These are phyloP conservation scores for Antedon mediterranea DNA, from an alignment of 53 echinoderm and acorn worm genomes.

Conservation along the genomic window DNA sequence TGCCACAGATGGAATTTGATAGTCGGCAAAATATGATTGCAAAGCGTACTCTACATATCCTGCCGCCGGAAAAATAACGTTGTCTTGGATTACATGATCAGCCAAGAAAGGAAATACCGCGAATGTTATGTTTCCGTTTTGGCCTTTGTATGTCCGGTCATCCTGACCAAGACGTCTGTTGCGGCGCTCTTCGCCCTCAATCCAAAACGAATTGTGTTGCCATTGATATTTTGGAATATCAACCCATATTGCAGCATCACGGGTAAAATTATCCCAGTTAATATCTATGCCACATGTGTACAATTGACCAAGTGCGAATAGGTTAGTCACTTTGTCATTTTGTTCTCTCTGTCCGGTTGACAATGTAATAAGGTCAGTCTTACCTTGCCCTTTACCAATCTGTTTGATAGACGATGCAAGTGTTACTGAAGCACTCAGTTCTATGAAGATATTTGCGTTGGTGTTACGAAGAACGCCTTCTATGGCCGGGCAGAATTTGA, in stretches of 20 bases:
- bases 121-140: slow-evolving; percentile 50
- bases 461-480: slow-evolving; percentile 47
- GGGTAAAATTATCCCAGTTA: slow-evolving; percentile 60
- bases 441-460: slow-evolving; percentile 53
- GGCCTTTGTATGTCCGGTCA: slow-evolving; percentile 59
- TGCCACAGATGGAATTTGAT: slow-evolving; percentile 22
- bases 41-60: slow-evolving; percentile 55
- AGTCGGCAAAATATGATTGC: slow-evolving; percentile 36
- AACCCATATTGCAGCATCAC: slow-evolving; percentile 41
- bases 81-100: slow-evolving; percentile 43
- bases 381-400: slow-evolving; percentile 34
- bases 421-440: slow-evolving; percentile 62
- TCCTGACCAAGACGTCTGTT: slow-evolving; percentile 62
- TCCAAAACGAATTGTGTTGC: slow-evolving; percentile 60
- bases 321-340: slow-evolving; percentile 46
- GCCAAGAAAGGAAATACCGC: slow-evolving; percentile 61
- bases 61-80: slow-evolving; percentile 51
- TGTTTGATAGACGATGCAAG: slow-evolving; percentile 65
- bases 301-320: slow-evolving; percentile 36
- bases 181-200: slow-evolving; percentile 50
- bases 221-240: slow-evolving; percentile 71
- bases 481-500: slow-evolving; percentile 60
- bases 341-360: slow-evolving; percentile 49
- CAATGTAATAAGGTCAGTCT: slow-evolving; percentile 31
- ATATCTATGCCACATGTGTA: slow-evolving; percentile 42